Evolutionary conservation across 1,140 invertebrate genomes (phyloP), one percentile per base, ranked within the genome.

Genomic region (Augochlora pura): DNA sequence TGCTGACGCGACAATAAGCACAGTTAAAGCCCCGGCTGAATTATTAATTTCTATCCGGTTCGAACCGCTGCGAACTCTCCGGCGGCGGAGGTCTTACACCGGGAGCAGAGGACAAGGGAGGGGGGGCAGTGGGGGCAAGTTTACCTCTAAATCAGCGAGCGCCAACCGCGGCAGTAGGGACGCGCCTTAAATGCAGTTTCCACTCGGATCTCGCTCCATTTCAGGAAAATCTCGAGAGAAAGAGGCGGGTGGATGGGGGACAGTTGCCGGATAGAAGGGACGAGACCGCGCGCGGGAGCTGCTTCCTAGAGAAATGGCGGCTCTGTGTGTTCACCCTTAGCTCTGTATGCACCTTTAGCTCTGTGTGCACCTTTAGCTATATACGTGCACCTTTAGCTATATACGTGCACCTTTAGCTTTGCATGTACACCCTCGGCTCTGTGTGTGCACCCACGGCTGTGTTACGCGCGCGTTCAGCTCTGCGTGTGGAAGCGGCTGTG

Each of bases 81-180:
- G n/a, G n/a, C n/a, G n/a, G 21, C 6, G n/a, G 60, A 7, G 60
- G 25, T 66, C 52, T 66, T 74, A 16, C 49, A 6, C 42, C 42
- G 27, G 9, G 5, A 46, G 42, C 10, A 46, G 10, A 46, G 32
- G 32, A 7, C 57, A 32, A 21, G 49, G 8, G 52, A n/a, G n/a
- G n/a, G n/a, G n/a, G n/a, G n/a, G n/a, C n/a, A n/a, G n/a, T n/a
- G n/a, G 54, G 54, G 3, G 7, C 60, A 77, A 84, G 62, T 88
- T 82, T 52, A 63, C 73, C 67, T 46, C 75, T 88, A 88, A 87
- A 88, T 88, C 85, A 88, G 76, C 70, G 79, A 9, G 21, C 23
- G 60, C 16, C 79, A 74, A 67, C 67, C 38, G 70, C 62, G 66
- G 67, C 77, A 23, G 80, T 60, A 46, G 57, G 60, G 18, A 21